A percentile compares a stretch with the other conserved stretches of the same genome.
phyloP scores from a whole-genome alignment of 2,888 invertebrate species.

The Gymnosoma rotundatum region DNA sequence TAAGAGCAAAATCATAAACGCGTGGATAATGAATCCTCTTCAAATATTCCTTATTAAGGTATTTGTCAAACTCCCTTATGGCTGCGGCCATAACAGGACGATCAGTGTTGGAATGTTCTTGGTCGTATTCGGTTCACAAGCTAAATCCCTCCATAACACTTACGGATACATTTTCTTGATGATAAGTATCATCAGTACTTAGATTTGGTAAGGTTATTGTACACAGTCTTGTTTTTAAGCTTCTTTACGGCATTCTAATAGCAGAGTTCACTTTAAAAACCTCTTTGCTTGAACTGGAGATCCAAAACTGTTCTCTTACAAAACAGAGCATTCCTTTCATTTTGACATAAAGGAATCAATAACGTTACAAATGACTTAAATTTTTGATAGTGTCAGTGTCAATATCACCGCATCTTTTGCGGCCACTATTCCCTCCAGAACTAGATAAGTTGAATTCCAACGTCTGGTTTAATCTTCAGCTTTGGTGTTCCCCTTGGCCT shows the following conservation, averaged over 20 bases:
- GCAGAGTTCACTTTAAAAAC: neutral
- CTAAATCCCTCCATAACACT: neutral
- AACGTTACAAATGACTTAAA: neutral
- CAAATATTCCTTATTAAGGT: no score
- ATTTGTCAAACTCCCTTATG: no score
- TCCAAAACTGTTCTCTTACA: slow-evolving; percentile 10
- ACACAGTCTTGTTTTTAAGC: neutral
- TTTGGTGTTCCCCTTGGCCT: slow-evolving; percentile 11
- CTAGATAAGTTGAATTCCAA: neutral
- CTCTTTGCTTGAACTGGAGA: no score
- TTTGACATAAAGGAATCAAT: neutral
- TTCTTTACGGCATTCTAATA: slow-evolving; percentile 3
- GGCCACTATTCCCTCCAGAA: slow-evolving; percentile 1
- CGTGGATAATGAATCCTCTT: neutral
- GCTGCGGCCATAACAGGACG: neutral
- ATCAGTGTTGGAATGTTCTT: neutral
- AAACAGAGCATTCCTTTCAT: neutral
- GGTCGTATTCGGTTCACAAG: slow-evolving; percentile 28
- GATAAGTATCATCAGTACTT: neutral
- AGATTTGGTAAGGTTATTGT: neutral
- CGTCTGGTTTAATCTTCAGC: slow-evolving; percentile 7
- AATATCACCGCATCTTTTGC: neutral
- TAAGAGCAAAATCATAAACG: neutral
- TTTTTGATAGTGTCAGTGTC: slow-evolving; percentile 4
- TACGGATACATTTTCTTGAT: neutral